phyloP scores from a whole-genome alignment of 2,797 vertebrate species.

The Myiotriccus ornatus region DNA sequence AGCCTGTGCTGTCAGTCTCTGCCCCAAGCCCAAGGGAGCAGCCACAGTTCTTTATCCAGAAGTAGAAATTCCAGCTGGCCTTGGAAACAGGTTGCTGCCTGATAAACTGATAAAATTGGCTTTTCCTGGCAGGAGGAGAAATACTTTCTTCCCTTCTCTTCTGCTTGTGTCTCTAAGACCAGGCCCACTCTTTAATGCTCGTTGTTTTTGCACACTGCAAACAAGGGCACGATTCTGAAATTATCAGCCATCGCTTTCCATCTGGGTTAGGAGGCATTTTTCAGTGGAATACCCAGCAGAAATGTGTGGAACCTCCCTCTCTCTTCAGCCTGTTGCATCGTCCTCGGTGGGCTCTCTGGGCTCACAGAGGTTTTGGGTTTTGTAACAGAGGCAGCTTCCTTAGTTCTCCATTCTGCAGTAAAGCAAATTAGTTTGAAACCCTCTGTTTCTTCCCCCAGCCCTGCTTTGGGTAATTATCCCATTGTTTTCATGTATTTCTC shows the following conservation, averaged over 20 bases:
- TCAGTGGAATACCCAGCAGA: background rate
- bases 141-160: background rate
- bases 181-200: background rate
- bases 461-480: background rate
- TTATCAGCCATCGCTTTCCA: background rate
- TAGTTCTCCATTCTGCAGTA: background rate
- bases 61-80: background rate
- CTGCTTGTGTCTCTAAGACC: accelerated
- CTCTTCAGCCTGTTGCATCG: background rate
- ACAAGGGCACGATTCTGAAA: background rate
- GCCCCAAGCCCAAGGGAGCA: background rate
- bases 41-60: background rate
- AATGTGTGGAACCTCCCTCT: background rate
- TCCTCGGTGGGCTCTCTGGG: background rate
- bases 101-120: accelerated
- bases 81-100: background rate
- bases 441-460: background rate
- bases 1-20: background rate
- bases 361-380: background rate
- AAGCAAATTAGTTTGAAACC: background rate
- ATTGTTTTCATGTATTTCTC: accelerated
- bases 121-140: background rate
- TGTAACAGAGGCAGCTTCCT: background rate
- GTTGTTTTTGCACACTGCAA: background rate
- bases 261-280: background rate